phyloP scores from a whole-genome alignment of 2,888 invertebrate genomes.

The Aspidiotus rigidus region DNA sequence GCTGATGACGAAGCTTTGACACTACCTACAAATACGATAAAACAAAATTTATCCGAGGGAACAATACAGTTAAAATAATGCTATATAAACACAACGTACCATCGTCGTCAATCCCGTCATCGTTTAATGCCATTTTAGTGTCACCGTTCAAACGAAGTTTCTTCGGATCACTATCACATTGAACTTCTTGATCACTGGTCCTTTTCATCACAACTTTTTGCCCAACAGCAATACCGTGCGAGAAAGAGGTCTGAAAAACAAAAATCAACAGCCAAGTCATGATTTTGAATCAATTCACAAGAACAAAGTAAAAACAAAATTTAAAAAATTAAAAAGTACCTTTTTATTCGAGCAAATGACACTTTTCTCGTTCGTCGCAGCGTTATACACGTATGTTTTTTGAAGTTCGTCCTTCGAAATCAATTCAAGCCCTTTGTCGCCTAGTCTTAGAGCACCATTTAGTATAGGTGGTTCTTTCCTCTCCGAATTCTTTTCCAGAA shows the following conservation, averaged over 20 bases:
- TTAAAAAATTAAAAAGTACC: conserved; percentile 5
- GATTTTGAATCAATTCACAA: background rate
- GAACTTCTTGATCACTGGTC: conserved; percentile 34
- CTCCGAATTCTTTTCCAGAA: conserved; percentile 67
- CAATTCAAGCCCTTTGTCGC: conserved; percentile 52
- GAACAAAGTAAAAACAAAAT: background rate
- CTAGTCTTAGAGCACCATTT: conserved; percentile 52
- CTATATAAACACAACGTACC: conserved; percentile 15
- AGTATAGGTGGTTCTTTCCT: conserved; percentile 49
- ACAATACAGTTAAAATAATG: background rate
- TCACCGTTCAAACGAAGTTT: conserved; percentile 40
- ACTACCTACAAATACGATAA: conserved; percentile 27
- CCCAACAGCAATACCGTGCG: too few relatives aligned
- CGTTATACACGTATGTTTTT: background rate
- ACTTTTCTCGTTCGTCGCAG: conserved; percentile 20
- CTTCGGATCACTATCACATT: conserved; percentile 36
- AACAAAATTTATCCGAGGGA: background rate
- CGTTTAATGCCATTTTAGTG: conserved; percentile 27
- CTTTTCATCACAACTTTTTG: conserved; percentile 34
- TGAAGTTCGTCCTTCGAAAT: conserved; percentile 26
- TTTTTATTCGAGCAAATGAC: conserved; percentile 31
- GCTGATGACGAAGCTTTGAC: conserved; percentile 63
- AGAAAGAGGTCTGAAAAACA: conserved; percentile 8
- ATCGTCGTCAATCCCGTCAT: conserved; percentile 34
- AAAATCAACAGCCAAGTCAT: background rate